These are phyloP conservation scores for Threskiornis aethiopicus DNA, from an alignment of 2,797 vertebrate genomes.

Conservation along the genomic window DNA sequence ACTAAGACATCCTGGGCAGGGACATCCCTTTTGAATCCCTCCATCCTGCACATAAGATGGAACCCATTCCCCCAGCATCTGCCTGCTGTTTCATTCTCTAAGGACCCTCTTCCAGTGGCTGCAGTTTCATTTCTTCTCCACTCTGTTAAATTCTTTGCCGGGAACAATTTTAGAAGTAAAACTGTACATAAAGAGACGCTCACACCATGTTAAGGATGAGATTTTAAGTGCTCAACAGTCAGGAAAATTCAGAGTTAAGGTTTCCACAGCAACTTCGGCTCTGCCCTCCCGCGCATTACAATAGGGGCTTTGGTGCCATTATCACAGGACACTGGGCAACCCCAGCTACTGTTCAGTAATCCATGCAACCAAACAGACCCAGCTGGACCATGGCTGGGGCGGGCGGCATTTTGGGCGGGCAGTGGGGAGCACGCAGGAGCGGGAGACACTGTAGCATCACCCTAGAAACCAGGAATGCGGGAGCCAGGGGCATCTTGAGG, in stretches of 20 bases:
- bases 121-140: not conserved
- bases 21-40: not conserved
- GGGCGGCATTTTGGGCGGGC: rapidly evolving
- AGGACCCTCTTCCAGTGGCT: not conserved
- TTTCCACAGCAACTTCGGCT: constrained; percentile 50
- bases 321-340: not conserved
- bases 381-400: not conserved
- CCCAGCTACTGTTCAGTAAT: not conserved
- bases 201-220: not conserved
- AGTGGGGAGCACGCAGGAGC: not conserved
- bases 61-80: not conserved
- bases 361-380: not conserved
- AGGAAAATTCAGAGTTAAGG: constrained; percentile 24
- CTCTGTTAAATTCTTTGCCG: not conserved
- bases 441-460: not conserved
- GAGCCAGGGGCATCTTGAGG: not conserved
- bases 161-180: not conserved
- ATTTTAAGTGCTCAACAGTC: not conserved
- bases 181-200: not conserved
- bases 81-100: not conserved
- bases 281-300: not conserved
- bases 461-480: constrained; percentile 14
- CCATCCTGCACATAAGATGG: not conserved
- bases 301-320: constrained; percentile 2
- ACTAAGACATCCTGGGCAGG: not conserved